phyloP scores from a whole-genome alignment of 2,888 invertebrate species.

The Sesia apiformis region DNA sequence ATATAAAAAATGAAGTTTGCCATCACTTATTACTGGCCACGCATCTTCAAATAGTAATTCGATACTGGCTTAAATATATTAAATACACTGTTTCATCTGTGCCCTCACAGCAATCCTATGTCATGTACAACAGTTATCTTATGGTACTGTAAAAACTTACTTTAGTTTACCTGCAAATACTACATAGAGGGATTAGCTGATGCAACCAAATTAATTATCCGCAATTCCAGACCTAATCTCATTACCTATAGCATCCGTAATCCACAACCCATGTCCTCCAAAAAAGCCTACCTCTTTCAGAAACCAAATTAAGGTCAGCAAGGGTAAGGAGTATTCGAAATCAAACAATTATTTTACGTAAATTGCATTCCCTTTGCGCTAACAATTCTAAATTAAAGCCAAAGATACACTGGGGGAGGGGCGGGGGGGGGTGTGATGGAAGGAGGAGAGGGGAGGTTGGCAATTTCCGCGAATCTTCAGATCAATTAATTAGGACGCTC shows the following conservation, averaged over 20 bases:
- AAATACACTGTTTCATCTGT: too few species aligned
- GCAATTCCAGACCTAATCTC: constrained; percentile 7
- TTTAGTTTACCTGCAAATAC: not conserved
- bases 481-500: constrained; percentile 69
- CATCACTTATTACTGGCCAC: too few species aligned
- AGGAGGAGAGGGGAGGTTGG: constrained; percentile 23
- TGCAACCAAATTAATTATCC: not conserved
- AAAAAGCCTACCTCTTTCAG: constrained; percentile 22
- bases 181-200: not conserved
- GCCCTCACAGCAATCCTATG: too few species aligned
- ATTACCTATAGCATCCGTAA: constrained; percentile 16
- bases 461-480: constrained; percentile 63
- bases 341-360: constrained; percentile 72
- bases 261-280: constrained; percentile 13
- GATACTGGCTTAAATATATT: too few species aligned
- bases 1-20: too few species aligned
- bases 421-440: constrained; percentile 12
- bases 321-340: constrained; percentile 53
- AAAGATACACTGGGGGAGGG: constrained; percentile 52
- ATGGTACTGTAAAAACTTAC: too few species aligned
- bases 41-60: too few species aligned
- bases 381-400: constrained; percentile 72
- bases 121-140: too few species aligned
- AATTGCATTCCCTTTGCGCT: constrained; percentile 70
- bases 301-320: constrained; percentile 41